Evolutionary conservation across 1,140 invertebrate genomes (phyloP), one percentile per base, ranked within the genome.

Genomic region (Scaptodrosophila lebanonensis): DNA sequence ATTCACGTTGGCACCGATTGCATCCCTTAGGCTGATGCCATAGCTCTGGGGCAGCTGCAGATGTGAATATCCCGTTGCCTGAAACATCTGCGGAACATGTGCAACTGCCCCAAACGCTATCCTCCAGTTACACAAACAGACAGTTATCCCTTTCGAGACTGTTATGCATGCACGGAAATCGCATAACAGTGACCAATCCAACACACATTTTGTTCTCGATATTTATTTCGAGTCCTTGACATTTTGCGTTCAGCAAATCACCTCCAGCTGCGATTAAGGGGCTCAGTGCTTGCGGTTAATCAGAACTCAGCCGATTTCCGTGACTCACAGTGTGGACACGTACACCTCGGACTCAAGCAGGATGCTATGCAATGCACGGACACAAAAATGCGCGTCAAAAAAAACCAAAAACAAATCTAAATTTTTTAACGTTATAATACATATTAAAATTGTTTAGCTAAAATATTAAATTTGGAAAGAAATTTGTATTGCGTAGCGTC

Each of bases 181-280:
- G 69, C 56, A 82, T 73, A 79, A 60, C 75, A 73, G 75, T 67
- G 42, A 8, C 12, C 6, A 51, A 61, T 16, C 16, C 30, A 22
- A 39, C 16, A n/a, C 42, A 18, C 30, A 9, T 40, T 40, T 45
- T 30, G 42, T 45, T 45, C 16, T 18, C 25, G 6, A 35, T 32
- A 33, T 30, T 12, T 6, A 4, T 22, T 38, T 42, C 16, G 25
- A 2, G 9, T n/a, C 9, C 7, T 27, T 17, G 32, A 29, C 16
- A 7, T 17, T 47, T 83, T 82, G 33, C 39, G 70, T 82, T 82
- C 62, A 61, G 59, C 66, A 70, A 76, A 75, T 66, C 82, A 64
- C 64, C 82, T 84, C 71, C 67, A 64, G 75, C 65, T 84, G 71
- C 59, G 60, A 60, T 84, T 84, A 84, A 67, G 82, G 82, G 82